Evolutionary conservation across 2,888 invertebrate species (phyloP).

Genomic region (Tenodera sinensis): DNA sequence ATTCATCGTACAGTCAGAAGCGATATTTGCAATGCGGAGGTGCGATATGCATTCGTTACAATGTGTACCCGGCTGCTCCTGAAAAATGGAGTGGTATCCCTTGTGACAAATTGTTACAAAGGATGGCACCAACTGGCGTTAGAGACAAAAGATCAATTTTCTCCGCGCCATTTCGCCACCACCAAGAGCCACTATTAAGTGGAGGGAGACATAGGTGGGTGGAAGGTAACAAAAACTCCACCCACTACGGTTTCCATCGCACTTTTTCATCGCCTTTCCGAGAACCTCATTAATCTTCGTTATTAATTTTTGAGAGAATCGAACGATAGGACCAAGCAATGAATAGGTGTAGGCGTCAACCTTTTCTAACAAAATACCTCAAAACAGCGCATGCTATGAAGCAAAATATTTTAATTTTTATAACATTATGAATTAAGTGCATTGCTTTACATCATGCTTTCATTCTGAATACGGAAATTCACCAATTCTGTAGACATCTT

Average conservation of each 20-base stretch:
- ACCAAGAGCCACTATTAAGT: neutral
- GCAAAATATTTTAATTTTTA: too few relatives aligned
- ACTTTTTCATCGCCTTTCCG: neutral
- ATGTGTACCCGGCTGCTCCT: too few relatives aligned
- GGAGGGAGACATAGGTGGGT: neutral
- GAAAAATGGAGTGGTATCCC: too few relatives aligned
- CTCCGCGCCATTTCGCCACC: neutral
- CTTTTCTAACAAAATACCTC: neutral
- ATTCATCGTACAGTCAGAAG: too few relatives aligned
- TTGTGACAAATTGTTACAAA: neutral
- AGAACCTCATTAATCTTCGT: neutral
- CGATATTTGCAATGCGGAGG: too few relatives aligned
- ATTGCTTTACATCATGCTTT: too few relatives aligned
- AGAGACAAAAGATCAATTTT: neutral
- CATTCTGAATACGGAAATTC: too few relatives aligned
- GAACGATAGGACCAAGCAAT: neutral
- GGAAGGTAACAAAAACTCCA: neutral
- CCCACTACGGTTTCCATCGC: neutral
- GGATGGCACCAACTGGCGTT: neutral
- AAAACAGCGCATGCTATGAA: too few relatives aligned
- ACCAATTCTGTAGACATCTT: too few relatives aligned
- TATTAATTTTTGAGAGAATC: neutral
- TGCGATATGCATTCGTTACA: too few relatives aligned
- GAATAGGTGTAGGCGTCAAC: neutral
- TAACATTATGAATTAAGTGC: too few relatives aligned